Evolutionary conservation across 2,797 vertebrate species (phyloP), one percentile per base, ranked within the genome.

Genomic region (Ptychobarbus kaznakovi): DNA sequence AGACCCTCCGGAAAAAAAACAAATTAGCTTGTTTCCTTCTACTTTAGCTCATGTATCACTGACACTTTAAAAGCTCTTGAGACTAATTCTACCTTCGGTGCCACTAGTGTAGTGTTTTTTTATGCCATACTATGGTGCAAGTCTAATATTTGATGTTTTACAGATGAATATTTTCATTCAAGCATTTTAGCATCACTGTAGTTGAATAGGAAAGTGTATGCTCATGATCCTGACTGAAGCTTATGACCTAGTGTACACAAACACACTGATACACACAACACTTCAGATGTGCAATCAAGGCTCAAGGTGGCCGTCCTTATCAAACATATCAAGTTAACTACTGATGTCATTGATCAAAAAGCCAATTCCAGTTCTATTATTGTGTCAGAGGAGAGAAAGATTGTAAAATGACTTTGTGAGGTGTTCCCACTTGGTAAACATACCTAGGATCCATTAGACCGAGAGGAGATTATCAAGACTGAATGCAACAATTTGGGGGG

Each of bases 341-440:
- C 92, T 92, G 91, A 94, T 95, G 94, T 93, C 94, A 95, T 94
- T 94, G 93, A 95, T 95, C 94, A 95, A 94, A 94, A 94, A 95
- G 92, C 92, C 94, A 92, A 95, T 95, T 95, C 93, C 93, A 93
- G 89, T 94, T 93, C 92, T 94, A 92, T 95, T 94, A 94, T 93
- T 94, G 90, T 89, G 90, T 93, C 93, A 93, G 93, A 91, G 93
- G 92, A 92, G 91, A 77, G 66, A 93, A 93, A 94, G 93, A 95
- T 94, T 94, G 91, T 90, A 91, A 92, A 93, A 94, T 94, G 94
- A 95, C 94, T 95, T 95, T 96, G 94, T 89, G 89, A 91, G 93
- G 92, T 91, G 91, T 91, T 92, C 91, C 92, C 92, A 92, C 94
- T 94, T 94, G 93, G 93, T 94, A 95, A 95, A 96, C 93, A 95